Evolutionary conservation across 2,888 invertebrate species (phyloP), one percentile per base, ranked within the genome.

Genomic region (Drosophila recens): DNA sequence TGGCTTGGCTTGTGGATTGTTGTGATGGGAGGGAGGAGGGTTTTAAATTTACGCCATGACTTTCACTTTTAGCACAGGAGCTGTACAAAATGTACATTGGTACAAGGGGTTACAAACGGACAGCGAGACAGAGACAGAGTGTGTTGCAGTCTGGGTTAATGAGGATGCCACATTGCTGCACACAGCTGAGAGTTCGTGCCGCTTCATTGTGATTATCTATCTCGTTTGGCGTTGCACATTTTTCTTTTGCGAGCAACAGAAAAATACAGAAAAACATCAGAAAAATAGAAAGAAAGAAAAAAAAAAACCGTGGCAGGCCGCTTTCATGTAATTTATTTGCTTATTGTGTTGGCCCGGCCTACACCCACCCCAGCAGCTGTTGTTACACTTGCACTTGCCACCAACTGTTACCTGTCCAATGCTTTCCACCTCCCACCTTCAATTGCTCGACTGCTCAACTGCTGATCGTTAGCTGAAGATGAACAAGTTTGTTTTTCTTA

Each of bases 301-400:
- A 62, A 38, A 67, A 75, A 86, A 86, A 83, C 89, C 86, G 69
- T 86, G 84, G 89, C 89, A 86, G 79, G 30, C 63, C 57, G 72
- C 89, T 89, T 87, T 85, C 83, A 65, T 87, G 86, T 87, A 87
- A 87, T 87, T 87, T 87, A 87, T 87, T 89, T 87, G 86, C 82
- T 89, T 87, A 87, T 87, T 87, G 90, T 89, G 80, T 88, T 30
- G 42, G 36, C 27, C 48, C 48, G 30, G 48, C 58, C 48, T 72
- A 74, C 70, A 53, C 38, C 57, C 45, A 36, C 72, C 62, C 75
- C 75, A 73, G 73, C 75, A 79, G 76, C 69, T 56, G 85, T 71
- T 85, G 85, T 80, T 87, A 87, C 88, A 89, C 88, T 89, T 86
- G 86, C 89, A 89, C 86, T 89, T 87, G 89, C 82, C 71, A 72